A percentile compares a stretch with the other conserved stretches of the same genome.
Conservation (phyloP, 2,113 vertebrate species). For the Dipodomys spectabilis region DNA sequence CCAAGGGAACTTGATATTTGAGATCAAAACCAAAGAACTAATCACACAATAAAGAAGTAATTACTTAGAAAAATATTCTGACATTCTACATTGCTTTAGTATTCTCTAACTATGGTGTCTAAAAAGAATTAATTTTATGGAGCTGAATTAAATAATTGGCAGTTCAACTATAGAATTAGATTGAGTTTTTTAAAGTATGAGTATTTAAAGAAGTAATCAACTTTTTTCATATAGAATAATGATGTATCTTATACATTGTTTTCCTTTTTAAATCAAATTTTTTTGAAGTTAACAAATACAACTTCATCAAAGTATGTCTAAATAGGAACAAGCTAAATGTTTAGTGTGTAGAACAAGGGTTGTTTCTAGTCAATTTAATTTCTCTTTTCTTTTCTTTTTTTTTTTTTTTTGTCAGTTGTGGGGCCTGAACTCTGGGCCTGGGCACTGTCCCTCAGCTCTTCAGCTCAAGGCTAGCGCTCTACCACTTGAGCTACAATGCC, state of each 20-base stretch:
- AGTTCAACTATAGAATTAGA: not conserved
- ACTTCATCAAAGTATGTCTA: not conserved
- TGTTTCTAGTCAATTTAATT: not conserved
- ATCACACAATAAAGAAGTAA: not conserved
- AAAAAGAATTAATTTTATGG: not conserved
- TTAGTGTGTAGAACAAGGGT: not conserved
- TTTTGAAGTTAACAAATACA: slow-evolving; percentile 8
- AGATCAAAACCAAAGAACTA: slow-evolving; percentile 6
- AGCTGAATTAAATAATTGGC: not conserved
- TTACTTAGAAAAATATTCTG: not conserved
- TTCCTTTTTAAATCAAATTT: not conserved
- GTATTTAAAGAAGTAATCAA: not conserved
- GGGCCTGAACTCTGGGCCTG: too few relatives aligned
- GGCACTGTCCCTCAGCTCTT: too few relatives aligned
- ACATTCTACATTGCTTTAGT: slow-evolving; percentile 29
- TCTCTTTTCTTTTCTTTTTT: not conserved
- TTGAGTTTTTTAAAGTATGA: not conserved
- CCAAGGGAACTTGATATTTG: not conserved
- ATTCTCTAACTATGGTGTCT: not conserved
- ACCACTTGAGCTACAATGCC: too few relatives aligned
- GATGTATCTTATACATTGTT: not conserved
- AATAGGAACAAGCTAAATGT: slow-evolving; percentile 28
- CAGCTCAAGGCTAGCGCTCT: too few relatives aligned
- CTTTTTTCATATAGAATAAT: not conserved
- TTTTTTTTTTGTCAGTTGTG: too few relatives aligned